Percentiles rank a stretch among this genome's conserved stretches.
phyloP scores from a whole-genome alignment of 1,140 invertebrate species.

The Drosophila sechellia region DNA sequence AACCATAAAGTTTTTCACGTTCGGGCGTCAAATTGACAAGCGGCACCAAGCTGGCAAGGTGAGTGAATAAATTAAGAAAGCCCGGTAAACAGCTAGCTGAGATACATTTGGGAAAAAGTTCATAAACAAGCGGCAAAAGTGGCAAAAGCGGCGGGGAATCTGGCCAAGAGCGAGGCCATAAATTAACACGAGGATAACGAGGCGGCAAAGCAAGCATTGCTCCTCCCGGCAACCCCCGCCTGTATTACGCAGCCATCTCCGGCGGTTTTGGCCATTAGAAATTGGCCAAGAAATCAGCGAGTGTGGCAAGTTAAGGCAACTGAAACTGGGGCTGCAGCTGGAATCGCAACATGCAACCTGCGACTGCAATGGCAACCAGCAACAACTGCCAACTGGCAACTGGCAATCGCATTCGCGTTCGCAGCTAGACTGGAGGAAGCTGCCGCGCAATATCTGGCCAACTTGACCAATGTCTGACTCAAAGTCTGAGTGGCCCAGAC shows the following conservation, averaged over 20 bases:
- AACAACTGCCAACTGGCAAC: conserved; percentile 17
- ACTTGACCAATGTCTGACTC: conserved; percentile 66
- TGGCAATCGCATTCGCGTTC: conserved; percentile 41
- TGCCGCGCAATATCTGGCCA: conserved; percentile 64
- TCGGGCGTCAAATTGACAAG: conserved; percentile 54
- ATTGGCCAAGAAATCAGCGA: conserved; percentile 73
- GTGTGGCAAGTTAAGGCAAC: conserved; percentile 52
- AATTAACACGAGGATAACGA: conserved; percentile 64
- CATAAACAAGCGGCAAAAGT: conserved; percentile 23
- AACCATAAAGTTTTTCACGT: conserved; percentile 53
- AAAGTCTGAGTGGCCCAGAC: conserved; percentile 38
- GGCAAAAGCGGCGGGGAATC: not conserved
- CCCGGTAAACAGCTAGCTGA: conserved; percentile 20
- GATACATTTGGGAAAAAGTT: conserved; percentile 27
- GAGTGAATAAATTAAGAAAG: conserved; percentile 45
- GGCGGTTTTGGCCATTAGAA: conserved; percentile 62
- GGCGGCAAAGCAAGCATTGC: conserved; percentile 46
- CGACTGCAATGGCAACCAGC: conserved; percentile 30
- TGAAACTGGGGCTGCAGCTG: conserved; percentile 23
- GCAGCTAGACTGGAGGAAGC: conserved; percentile 59
- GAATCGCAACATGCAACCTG: conserved; percentile 34
- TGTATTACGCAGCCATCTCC: conserved; percentile 53
- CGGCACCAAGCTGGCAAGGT: conserved; percentile 42
- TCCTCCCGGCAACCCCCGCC: conserved; percentile 32
- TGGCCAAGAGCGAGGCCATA: conserved; percentile 53